A percentile compares a stretch with the other conserved stretches of the same genome.
Conservation (phyloP, 2,113 vertebrate genomes). For the Carassius auratus region DNA sequence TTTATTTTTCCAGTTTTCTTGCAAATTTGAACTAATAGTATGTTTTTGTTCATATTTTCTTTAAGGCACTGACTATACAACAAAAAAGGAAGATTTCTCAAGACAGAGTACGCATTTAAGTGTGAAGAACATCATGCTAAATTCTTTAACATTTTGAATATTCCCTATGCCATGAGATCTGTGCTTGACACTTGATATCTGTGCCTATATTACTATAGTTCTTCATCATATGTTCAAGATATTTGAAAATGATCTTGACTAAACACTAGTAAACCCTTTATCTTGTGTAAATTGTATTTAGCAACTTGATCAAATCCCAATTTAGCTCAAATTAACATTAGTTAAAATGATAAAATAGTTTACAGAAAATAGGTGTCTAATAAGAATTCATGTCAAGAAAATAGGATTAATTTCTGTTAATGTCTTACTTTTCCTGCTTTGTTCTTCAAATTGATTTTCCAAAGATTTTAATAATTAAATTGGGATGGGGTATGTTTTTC, state of each 20-base stretch:
- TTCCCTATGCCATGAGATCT: not conserved
- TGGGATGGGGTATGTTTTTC: not conserved
- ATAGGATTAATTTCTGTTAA: not conserved
- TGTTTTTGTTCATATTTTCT: not conserved
- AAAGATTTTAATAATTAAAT: not conserved
- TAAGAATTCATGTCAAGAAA: not conserved
- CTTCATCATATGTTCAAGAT: not conserved
- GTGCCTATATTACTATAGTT: not conserved
- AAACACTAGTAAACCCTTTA: not conserved
- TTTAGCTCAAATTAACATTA: not conserved
- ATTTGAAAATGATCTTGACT: not conserved
- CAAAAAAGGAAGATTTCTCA: conserved; percentile 65
- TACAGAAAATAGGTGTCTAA: not conserved
- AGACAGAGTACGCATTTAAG: conserved; percentile 59
- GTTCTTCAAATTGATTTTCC: not conserved
- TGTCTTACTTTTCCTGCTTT: not conserved
- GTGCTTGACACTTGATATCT: not conserved
- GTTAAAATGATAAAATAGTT: not conserved
- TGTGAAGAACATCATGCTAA: conserved; percentile 14
- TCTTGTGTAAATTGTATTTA: not conserved
- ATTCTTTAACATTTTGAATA: not conserved
- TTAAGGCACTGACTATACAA: conserved; percentile 65
- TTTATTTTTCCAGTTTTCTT: not conserved
- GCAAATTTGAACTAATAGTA: not conserved
- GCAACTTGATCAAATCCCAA: not conserved